Conservation (phyloP, 2,113 vertebrate genomes). For the Daubentonia madagascariensis region DNA sequence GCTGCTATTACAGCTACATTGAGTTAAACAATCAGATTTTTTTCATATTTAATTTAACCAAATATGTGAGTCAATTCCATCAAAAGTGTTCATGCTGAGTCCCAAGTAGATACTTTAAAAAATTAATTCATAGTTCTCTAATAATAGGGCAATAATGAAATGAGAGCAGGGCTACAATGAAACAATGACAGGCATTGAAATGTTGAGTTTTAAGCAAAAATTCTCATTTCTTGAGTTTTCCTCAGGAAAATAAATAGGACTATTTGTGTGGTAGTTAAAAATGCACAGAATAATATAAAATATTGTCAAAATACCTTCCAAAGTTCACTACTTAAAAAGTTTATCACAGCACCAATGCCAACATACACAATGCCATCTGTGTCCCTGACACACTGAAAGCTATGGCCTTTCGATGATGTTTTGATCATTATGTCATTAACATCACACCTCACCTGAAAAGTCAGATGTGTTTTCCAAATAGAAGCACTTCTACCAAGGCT, state of each 20-base stretch:
- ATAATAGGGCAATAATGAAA: background rate
- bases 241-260: background rate
- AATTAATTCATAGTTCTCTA: background rate
- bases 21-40: background rate
- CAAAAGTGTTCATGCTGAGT: background rate
- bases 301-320: background rate
- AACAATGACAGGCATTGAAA: background rate
- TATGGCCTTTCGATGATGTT: background rate
- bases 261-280: background rate
- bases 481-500: background rate
- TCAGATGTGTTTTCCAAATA: background rate
- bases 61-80: background rate
- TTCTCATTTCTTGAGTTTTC: background rate
- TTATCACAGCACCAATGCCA: background rate
- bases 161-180: background rate
- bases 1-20: background rate
- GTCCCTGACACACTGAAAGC: background rate
- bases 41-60: background rate
- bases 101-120: background rate
- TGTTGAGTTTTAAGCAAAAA: background rate
- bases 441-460: background rate
- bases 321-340: background rate
- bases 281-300: background rate
- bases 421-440: background rate
- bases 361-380: background rate